Percentiles rank a stretch among this genome's conserved stretches.
phyloP scores from a whole-genome alignment of 2,888 invertebrate genomes.

The Acleris holmiana region DNA sequence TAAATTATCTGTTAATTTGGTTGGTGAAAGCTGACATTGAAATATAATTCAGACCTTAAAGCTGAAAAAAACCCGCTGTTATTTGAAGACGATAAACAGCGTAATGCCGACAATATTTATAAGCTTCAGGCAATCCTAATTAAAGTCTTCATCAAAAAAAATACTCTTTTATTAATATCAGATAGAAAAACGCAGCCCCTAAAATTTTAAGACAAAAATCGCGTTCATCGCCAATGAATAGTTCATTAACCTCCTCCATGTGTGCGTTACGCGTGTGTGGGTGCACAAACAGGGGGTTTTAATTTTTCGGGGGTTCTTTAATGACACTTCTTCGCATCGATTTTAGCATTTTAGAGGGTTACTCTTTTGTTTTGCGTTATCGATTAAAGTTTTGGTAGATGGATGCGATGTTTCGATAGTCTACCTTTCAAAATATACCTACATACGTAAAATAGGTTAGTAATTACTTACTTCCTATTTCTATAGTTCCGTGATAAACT shows the following conservation, averaged over 20 bases:
- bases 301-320: slow-evolving; percentile 83
- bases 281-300: slow-evolving; percentile 69
- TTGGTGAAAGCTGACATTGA: too few relatives aligned
- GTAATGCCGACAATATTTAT: too few relatives aligned
- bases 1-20: too few relatives aligned
- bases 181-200: neutral
- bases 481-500: too few relatives aligned
- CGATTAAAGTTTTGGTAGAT: slow-evolving; percentile 61
- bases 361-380: slow-evolving; percentile 79
- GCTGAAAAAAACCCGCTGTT: too few relatives aligned
- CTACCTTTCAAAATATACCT: slow-evolving; percentile 12
- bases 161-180: neutral
- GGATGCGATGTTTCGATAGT: neutral
- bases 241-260: slow-evolving; percentile 60
- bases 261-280: slow-evolving; percentile 60
- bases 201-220: slow-evolving; percentile 40
- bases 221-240: slow-evolving; percentile 53
- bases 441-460: neutral
- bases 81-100: too few relatives aligned
- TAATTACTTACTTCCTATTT: neutral
- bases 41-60: too few relatives aligned
- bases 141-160: neutral
- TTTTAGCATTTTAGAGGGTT: slow-evolving; percentile 79
- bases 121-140: neutral
- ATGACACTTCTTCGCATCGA: slow-evolving; percentile 84